These are phyloP conservation scores for Pelosia muscerda DNA, from an alignment of 2,888 invertebrate species.

Conservation along the genomic window DNA sequence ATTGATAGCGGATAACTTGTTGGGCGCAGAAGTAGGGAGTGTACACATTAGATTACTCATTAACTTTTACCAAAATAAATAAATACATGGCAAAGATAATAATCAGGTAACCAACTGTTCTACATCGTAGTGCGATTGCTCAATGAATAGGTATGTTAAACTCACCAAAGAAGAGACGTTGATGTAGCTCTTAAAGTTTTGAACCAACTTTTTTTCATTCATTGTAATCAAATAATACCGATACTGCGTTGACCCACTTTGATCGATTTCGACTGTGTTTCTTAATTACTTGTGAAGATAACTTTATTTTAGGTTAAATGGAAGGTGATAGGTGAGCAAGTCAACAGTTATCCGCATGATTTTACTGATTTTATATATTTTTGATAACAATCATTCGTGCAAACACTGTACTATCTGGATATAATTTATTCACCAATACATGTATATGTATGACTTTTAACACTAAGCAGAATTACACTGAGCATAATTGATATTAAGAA, in stretches of 20 bases:
- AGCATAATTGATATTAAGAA: conserved; percentile 42
- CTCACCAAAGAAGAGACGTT: conserved; percentile 78
- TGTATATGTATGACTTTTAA: conserved; percentile 21
- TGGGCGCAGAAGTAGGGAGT: background rate
- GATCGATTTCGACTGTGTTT: conserved; percentile 52
- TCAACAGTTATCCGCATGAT: conserved; percentile 74
- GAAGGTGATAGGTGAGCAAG: conserved; percentile 57
- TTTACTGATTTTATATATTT: conserved; percentile 65
- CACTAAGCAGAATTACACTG: conserved; percentile 27
- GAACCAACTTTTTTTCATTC: conserved; percentile 85
- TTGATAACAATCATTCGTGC: conserved; percentile 77
- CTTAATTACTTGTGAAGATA: conserved; percentile 43
- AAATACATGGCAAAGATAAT: background rate
- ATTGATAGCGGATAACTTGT: background rate
- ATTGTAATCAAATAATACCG: conserved; percentile 74
- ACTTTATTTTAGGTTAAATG: conserved; percentile 52
- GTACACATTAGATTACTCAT: conserved; percentile 12
- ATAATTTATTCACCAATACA: conserved; percentile 46
- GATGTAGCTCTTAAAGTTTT: conserved; percentile 87
- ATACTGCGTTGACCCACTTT: conserved; percentile 74
- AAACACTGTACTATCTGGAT: conserved; percentile 63
- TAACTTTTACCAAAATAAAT: conserved; percentile 7
- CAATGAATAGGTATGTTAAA: conserved; percentile 15
- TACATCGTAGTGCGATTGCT: background rate
- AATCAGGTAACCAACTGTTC: background rate